These are phyloP conservation scores for Drosophila sp. DNA, from an alignment of 1,140 invertebrate species.

Conservation along the genomic window DNA sequence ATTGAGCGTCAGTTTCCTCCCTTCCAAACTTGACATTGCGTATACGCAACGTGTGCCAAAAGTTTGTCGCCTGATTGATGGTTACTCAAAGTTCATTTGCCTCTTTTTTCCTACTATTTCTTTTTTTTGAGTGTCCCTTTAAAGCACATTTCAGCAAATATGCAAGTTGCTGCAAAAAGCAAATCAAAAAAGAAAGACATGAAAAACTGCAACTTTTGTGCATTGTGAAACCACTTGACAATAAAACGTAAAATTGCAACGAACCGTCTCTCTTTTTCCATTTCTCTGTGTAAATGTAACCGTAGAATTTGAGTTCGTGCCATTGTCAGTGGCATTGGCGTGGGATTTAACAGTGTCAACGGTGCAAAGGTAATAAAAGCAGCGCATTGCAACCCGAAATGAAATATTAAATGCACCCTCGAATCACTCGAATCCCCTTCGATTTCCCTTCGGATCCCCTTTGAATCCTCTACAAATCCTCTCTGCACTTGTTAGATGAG, in stretches of 20 bases:
- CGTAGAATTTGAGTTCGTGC: conserved; percentile 43
- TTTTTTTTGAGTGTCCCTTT: conserved; percentile 1
- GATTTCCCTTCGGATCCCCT: conserved; percentile 9
- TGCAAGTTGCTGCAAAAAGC: no score
- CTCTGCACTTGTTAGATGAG: conserved; percentile 1
- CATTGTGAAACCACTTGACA: conserved; percentile 77
- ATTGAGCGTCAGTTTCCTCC: conserved; percentile 56
- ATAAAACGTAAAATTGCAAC: conserved; percentile 73
- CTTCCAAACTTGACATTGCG: conserved; percentile 28
- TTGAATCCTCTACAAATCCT: not conserved
- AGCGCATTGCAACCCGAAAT: conserved; percentile 65
- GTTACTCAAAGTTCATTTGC: conserved; percentile 46
- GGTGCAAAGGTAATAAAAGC: conserved; percentile 78
- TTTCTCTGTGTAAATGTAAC: conserved; percentile 57
- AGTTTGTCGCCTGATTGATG: conserved; percentile 49
- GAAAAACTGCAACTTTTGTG: conserved; percentile 44
- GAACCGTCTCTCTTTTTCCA: conserved; percentile 8
- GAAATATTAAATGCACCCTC: conserved; percentile 77
- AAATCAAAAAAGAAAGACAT: conserved; percentile 2
- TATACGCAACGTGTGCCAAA: conserved; percentile 43
- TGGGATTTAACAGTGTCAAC: conserved; percentile 73
- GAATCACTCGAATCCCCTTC: conserved; percentile 27
- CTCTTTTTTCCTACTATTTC: not conserved
- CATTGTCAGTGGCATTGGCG: conserved; percentile 68
- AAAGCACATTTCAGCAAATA: conserved; percentile 27